Base-by-base conservation (phyloP, 2,113 vertebrate species). In the Drymodes brunneopygia region DNA sequence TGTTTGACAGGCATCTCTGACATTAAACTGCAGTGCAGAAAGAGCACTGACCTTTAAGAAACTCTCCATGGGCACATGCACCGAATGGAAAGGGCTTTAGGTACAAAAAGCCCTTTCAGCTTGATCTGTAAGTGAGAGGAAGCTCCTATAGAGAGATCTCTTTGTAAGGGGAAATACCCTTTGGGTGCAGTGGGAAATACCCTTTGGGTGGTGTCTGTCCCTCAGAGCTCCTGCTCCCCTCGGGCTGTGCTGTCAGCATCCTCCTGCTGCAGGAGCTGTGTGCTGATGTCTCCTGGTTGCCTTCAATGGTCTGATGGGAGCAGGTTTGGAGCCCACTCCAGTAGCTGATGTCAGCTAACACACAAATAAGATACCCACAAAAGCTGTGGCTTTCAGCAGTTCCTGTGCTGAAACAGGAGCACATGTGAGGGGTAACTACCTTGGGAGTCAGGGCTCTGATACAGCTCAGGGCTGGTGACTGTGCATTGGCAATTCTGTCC, bases 111-210 rank as follows among this genome's bases (percentile, higher is more conserved):
- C 19, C 15, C 29, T 13, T 6, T 61, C 24, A 50, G 36, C 9
- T 61, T 79, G 10, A 31, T 48, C 35, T 33, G 48, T 10, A 22
- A 36, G 33, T 42, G 10, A 25, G n/a, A 67, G 48, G 57, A 18
- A 82, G 20, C 18, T 72, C 11, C 21, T 44, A 0, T 0, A 7
- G 69, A 38, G 61, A 67, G 27, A 7, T 5, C 21, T 36, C 16
- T 25, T 29, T 27, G 3, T 3, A 33, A 13, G 16, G 19, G 60
- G 45, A 65, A 36, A 38, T 11, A 1, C 1, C 0, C 1, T 2
- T 57, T 44, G 62, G 14, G 58, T n/a, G 5, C 3, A 33, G 17
- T 18, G 19, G 60, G 45, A 65, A 36, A 38, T 11, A 1, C 1
- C 0, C 1, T 2, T 57, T 44, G 62, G 14, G 58, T n/a, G 5